Evolutionary conservation across 2,888 invertebrate species (phyloP), one percentile per base, ranked within the genome.

Genomic region (Phyllotreta striolata): DNA sequence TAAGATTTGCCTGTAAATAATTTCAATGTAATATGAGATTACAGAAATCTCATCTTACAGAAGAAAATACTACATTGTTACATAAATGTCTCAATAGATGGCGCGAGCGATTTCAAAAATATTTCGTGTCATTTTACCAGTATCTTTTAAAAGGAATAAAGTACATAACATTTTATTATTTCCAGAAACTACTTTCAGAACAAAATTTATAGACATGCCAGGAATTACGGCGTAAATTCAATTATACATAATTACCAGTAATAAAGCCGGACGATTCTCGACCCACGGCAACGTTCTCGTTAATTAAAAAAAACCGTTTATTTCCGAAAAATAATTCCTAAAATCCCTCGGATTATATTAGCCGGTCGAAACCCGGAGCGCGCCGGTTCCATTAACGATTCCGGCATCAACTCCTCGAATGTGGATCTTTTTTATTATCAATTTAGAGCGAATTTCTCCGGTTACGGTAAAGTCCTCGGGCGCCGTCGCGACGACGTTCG

Each of bases 401-500:
- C 44, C 44, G 44, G 44, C 44, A n/a, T 44, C 44, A 44, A 44
- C 6, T n/a, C 2, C 24, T 4, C 24, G n/a, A n/a, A n/a, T n/a
- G n/a, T n/a, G n/a, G n/a, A n/a, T n/a, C 24, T 24, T 24, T 24
- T 24, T 24, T 24, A 24, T 24, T 24, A 24, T 24, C 24, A 24
- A 24, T 24, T 24, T 24, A 24, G 24, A 24, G 24, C 24, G 24
- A 43, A 46, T 38, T 55, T 46, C 35, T 24, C n/a, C 38, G 43
- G 55, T 35, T 46, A 35, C 59, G 41, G 14, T 35, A 46, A 38
- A 39, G 35, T 34, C 46, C 39, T 61, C 24, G 24, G 24, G 24
- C 24, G 56, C 56, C 62, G 62, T 62, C 62, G 62, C 49, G 41
- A 10, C 46, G 13, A 44, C 44, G 40, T 55, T 12, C 51, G 62